These are phyloP conservation scores for Lophius americanus DNA, from an alignment of 2,797 vertebrate species.

Conservation along the genomic window DNA sequence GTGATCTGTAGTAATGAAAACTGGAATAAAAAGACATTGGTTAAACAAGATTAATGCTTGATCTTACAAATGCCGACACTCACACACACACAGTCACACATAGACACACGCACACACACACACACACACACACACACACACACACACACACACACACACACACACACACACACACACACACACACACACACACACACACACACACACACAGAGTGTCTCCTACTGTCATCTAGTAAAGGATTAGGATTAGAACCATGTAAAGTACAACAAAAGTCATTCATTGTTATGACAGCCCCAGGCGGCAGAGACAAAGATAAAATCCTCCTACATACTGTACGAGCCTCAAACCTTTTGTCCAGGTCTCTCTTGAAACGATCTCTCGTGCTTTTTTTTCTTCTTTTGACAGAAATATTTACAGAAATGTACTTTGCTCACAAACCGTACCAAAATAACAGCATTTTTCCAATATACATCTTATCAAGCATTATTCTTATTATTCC, in stretches of 20 bases:
- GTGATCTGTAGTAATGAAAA: neutral
- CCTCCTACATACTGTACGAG: slow-evolving; percentile 24
- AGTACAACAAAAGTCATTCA: slow-evolving; percentile 36
- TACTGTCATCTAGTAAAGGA: slow-evolving; percentile 39
- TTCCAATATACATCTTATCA: neutral
- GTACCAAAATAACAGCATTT: neutral
- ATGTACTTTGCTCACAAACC: neutral
- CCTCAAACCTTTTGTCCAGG: slow-evolving; percentile 26
- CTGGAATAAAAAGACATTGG: no score
- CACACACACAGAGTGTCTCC: neutral
- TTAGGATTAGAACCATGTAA: slow-evolving; percentile 67
- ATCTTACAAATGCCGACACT: no score
- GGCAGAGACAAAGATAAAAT: slow-evolving; percentile 23
- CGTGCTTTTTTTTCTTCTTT: neutral
- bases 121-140: neutral
- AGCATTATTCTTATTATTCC: neutral
- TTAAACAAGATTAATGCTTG: no score
- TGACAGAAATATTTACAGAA: neutral
- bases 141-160: neutral
- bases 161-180: slow-evolving; percentile 4
- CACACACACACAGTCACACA: neutral
- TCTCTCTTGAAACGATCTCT: slow-evolving; percentile 9
- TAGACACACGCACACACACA: neutral
- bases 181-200: slow-evolving; percentile 7
- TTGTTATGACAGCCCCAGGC: slow-evolving; percentile 7